A percentile compares a stretch with the other conserved stretches of the same genome.
These are phyloP conservation scores for Forbesichthys papilliferus DNA, from an alignment of 2,113 vertebrate species.

Conservation along the genomic window DNA sequence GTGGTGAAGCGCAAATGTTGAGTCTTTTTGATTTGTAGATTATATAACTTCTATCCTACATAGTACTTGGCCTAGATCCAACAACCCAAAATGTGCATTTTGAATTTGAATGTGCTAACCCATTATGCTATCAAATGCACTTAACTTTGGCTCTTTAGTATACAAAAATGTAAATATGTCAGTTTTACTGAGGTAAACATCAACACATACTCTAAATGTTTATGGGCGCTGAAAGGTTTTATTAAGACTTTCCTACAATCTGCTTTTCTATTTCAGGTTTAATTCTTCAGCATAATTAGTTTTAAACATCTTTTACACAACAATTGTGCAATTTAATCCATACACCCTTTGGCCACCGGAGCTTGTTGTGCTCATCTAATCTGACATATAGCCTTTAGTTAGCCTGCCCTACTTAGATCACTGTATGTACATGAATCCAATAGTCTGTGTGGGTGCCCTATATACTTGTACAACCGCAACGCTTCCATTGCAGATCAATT, in stretches of 20 bases:
- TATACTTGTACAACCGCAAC: conserved; percentile 9
- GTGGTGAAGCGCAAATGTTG: conserved; percentile 83
- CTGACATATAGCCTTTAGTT: conserved; percentile 28
- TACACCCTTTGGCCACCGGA: conserved; percentile 3
- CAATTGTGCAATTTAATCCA: conserved; percentile 7
- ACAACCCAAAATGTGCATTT: no score
- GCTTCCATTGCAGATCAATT: conserved; percentile 4
- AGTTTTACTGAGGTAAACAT: conserved; percentile 15
- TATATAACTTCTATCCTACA: conserved; percentile 76
- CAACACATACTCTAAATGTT: conserved; percentile 14
- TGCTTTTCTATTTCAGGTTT: neutral
- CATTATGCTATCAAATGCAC: conserved; percentile 27
- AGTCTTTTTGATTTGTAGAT: conserved; percentile 93
- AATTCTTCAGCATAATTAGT: neutral
- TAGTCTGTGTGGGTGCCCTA: conserved; percentile 20
- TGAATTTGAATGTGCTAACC: neutral
- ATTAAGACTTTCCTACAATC: neutral
- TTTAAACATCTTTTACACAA: conserved; percentile 13
- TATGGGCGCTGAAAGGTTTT: conserved; percentile 16
- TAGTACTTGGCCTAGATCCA: conserved; percentile 51
- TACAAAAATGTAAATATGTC: conserved; percentile 29
- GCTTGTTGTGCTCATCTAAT: neutral
- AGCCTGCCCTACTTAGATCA: conserved; percentile 35
- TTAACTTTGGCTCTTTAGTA: conserved; percentile 16
- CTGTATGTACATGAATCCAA: conserved; percentile 16